Evolutionary conservation across 2,797 vertebrate species (phyloP), one percentile per base, ranked within the genome.

Genomic region (Aldrovandia affinis): DNA sequence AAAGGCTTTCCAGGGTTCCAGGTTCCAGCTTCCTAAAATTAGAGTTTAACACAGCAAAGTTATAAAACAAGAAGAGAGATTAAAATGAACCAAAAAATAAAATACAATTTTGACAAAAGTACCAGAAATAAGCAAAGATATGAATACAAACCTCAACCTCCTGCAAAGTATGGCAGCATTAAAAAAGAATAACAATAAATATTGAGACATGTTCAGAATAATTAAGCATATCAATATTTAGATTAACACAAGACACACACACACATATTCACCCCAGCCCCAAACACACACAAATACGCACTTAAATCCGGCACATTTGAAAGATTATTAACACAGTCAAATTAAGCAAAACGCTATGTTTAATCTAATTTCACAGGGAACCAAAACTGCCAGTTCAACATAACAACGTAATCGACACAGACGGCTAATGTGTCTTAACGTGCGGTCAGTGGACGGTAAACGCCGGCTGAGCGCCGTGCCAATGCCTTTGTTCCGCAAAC

Each of bases 101-200:
- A 61, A 12, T 33, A 44, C 68, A n/a, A 85, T 83, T n/a, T 12
- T 39, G 12, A 63, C 30, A 86, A 55, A 81, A 80, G 55, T 28
- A 44, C 54, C 75, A 82, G 75, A 39, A 90, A 85, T 87, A 87
- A 79, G 75, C 88, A 42, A 86, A 47, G 65, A 93, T 92, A 88
- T 81, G 10, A n/a, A 87, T 97, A 99, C 98, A 95, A 97, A 99
- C 97, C 97, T 99, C 98, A 82, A 99, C 97, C 95, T 99, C 98
- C 98, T 99, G 94, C 65, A 91, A 91, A 92, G 93, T 91, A 86
- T 94, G 95, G 96, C 95, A 95, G 96, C 94, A 93, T 94, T 90
- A 93, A 81, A 52, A 80, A 44, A 84, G 68, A 85, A 55, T 47
- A 57, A 82, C 33, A 55, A 54, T 54, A 33, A 57, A 70, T 79